Base-by-base conservation (phyloP, 2,113 vertebrate species). In the Rutilus rutilus region DNA sequence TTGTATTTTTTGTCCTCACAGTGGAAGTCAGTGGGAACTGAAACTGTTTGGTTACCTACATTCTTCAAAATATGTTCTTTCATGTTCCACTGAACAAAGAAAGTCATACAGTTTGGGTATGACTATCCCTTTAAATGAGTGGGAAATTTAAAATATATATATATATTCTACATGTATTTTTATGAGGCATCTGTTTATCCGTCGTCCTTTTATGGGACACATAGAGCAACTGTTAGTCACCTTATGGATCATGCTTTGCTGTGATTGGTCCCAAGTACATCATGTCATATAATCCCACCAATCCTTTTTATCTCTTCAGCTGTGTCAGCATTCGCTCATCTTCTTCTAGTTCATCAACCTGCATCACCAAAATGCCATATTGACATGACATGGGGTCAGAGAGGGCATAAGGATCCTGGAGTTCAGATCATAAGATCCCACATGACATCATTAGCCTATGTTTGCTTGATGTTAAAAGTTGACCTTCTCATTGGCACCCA, bases 251-350 rank as follows among this genome's bases (percentile, higher is more conserved):
- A 85, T 54, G 57, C 88, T 83, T 42, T 30, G 0, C 85, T 88
- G 30, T 86, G 30, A 92, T 93, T 92, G 93, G 93, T 86, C 86
- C 59, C 52, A 25, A 3, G 83, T 52, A 73, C 47, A 87, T 80
- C 39, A 11, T 84, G 83, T 85, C 90, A 87, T 83, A 86, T 93
- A 92, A 94, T 92, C 93, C 91, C 67, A 89, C 88, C 90, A 91
- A 85, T 92, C 76, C 76, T 86, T 65, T 74, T 82, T 19, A 76
- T 33, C 64, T 74, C 82, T 78, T 90, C 73, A 91, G 91, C 91
- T 78, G 87, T 78, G 86, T 95, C 93, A 94, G 93, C 92, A 15
- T 67, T 80, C 73, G 84, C 84, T 87, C 85, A 90, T 90, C 88
- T 90, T 90, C 92, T 88, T 90, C 88, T 85, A 15, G 47, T 67